Evolutionary conservation across 2,113 vertebrate genomes (phyloP), one percentile per base, ranked within the genome.

Genomic region (Machaerirhynchus nigripectus): DNA sequence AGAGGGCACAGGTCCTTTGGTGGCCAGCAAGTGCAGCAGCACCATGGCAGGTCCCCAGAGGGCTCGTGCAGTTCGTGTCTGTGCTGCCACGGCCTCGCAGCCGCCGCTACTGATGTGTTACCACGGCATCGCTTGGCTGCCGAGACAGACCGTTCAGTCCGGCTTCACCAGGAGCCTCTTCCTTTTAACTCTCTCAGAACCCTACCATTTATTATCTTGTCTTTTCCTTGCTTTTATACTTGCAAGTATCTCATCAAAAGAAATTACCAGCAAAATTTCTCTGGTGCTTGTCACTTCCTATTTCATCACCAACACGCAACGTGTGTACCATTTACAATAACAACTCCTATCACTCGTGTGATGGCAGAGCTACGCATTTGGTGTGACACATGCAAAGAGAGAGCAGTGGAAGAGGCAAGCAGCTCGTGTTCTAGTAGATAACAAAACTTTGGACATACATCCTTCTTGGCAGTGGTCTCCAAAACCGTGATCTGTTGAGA

Each of bases 161-260:
- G 52, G 52, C 82, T 91, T 78, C 81, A 84, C 27, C 56, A 92
- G n/a, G 78, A 87, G 44, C 24, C 44, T 90, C 76, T 86, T 92
- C 74, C 75, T 88, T 63, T 87, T 84, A 96, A 78, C 60, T 86
- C 60, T n/a, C 63, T 30, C 33, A 46, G 55, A 90, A 77, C 39
- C 31, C 79, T 68, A 85, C 77, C 59, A 42, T 28, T 90, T 94
- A 49, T 71, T 84, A 56, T 92, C 73, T 92, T 73, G 49, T 91
- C 88, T 87, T 71, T 81, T 80, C 68, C 76, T 95, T 93, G 92
- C 61, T 81, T 60, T 80, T 74, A 19, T 52, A 53, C 56, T 89
- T 90, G 71, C 65, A 84, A 96, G 46, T 94, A 75, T 79, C 86
- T 97, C 70, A 93, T 89, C 88, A 96, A 86, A 97, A 94, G 63